These are phyloP conservation scores for Python bivittatus DNA, from an alignment of 2,113 vertebrate species.

Conservation along the genomic window DNA sequence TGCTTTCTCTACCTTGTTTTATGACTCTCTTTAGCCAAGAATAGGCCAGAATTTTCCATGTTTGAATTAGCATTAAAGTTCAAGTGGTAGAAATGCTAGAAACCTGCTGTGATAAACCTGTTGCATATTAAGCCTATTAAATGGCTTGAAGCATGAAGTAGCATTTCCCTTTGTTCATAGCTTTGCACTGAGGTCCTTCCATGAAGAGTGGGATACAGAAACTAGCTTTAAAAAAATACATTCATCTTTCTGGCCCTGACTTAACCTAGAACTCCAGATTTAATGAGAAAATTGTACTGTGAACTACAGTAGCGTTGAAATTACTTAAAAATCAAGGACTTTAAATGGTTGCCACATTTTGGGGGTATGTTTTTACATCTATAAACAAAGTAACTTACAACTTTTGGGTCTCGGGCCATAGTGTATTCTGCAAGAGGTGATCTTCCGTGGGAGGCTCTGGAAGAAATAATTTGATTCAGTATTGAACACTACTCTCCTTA, in stretches of 20 bases:
- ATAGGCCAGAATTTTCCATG: not conserved
- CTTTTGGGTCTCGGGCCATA: slow-evolving; percentile 98
- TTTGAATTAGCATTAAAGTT: not conserved
- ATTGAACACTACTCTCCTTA: not conserved
- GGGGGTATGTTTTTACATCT: not conserved
- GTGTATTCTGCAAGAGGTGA: slow-evolving; percentile 94
- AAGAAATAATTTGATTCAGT: slow-evolving; percentile 52
- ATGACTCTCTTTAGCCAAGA: not conserved
- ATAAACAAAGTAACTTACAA: slow-evolving; percentile 81
- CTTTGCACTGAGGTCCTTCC: not conserved
- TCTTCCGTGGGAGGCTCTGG: slow-evolving; percentile 95
- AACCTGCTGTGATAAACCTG: not conserved
- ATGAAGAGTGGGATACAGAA: not conserved
- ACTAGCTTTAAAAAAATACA: not conserved
- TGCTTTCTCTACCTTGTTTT: not conserved
- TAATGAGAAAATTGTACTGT: not conserved
- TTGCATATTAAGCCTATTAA: not conserved
- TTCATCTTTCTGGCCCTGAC: not conserved
- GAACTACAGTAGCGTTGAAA: not conserved
- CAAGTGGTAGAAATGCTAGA: not conserved
- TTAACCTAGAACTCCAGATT: not conserved
- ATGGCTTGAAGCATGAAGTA: not conserved
- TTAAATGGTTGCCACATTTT: not conserved
- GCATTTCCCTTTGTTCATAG: not conserved
- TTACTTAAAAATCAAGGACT: not conserved